Conservation (phyloP, 2,888 invertebrate species). For the Synanthedon andrenaeformis region DNA sequence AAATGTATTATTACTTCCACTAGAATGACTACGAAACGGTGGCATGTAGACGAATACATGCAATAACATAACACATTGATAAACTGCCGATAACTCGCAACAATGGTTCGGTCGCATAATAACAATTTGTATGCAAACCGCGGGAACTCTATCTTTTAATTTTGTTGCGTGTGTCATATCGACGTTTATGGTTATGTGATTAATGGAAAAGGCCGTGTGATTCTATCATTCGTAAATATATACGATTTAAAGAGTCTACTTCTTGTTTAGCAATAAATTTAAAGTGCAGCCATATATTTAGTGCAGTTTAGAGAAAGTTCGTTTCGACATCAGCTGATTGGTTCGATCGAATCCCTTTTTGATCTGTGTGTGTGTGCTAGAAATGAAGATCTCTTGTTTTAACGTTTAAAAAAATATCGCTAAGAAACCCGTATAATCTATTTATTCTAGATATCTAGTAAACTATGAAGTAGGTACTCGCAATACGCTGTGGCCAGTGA, state of each 20-base stretch:
- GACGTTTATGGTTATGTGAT: constrained; percentile 19
- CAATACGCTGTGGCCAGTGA: too few relatives aligned
- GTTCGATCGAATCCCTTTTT: too few relatives aligned
- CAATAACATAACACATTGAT: constrained; percentile 8
- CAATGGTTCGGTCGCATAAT: constrained; percentile 45
- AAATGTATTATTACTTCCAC: background rate
- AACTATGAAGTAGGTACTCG: too few relatives aligned
- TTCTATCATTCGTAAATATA: background rate
- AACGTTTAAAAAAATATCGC: too few relatives aligned
- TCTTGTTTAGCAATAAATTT: too few relatives aligned
- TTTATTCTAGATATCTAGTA: too few relatives aligned
- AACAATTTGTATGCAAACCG: constrained; percentile 58
- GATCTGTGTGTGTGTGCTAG: too few relatives aligned
- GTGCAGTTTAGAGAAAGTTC: too few relatives aligned
- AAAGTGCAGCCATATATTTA: too few relatives aligned
- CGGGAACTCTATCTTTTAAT: constrained; percentile 52
- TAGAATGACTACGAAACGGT: background rate
- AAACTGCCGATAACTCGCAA: constrained; percentile 27
- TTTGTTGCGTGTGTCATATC: constrained; percentile 42
- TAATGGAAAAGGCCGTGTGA: background rate
- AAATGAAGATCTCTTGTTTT: too few relatives aligned
- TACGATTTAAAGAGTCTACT: background rate
- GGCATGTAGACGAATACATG: background rate
- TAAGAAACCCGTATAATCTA: too few relatives aligned
- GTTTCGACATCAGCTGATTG: too few relatives aligned